Base-by-base conservation (phyloP, 2,888 invertebrate species). In the Mesorhabditis spiculigera region DNA sequence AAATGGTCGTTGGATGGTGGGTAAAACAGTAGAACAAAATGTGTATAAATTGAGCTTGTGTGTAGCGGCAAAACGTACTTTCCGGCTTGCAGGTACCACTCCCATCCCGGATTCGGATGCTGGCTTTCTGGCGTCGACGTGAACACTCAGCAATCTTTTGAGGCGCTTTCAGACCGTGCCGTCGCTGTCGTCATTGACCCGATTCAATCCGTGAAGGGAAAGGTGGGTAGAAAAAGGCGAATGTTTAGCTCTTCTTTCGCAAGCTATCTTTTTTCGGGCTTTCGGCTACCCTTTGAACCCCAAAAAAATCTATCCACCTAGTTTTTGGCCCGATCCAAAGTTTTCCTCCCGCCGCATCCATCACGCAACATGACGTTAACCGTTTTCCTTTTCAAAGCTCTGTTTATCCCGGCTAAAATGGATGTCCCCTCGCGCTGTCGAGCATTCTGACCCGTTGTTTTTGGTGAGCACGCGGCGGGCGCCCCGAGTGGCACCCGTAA, bases 141-240 rank as follows among this genome's bases (percentile, higher is more conserved):
- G 81, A 98, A 98, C 87, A 99, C 98, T 4, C 98, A 98, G 87
- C 97, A 98, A 87, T 96, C 95, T 71, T 98, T 98, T 87, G 98
- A 98, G 88, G 96, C 97, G 0, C 89, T 98, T 5, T 95, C 95
- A 44, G 97, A 98, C 86, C 89, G 98, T 85, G 97, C 98, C 43
- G 98, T 98, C 0, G 98, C 98, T 74, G 98, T 98, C 63, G 98
- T 98, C 3, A 96, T 99, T 44, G 98, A 98, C 88, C 98, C 98
- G 10, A 98, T 98, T 85, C 98, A 98, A 86, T 95, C 95, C 69
- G 98, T 98, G 4, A 99, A 98, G 89, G 98, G 98, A 75, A 84
- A 84, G 75, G 81, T 79, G 58, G 28, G 68, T 73, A 13, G 10
- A 28, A 28, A 28, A 28, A 28, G 28, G 1, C 58, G 41, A 6